Evolutionary conservation across 2,113 vertebrate genomes (phyloP).

Genomic region (Megaleporinus macrocephalus): DNA sequence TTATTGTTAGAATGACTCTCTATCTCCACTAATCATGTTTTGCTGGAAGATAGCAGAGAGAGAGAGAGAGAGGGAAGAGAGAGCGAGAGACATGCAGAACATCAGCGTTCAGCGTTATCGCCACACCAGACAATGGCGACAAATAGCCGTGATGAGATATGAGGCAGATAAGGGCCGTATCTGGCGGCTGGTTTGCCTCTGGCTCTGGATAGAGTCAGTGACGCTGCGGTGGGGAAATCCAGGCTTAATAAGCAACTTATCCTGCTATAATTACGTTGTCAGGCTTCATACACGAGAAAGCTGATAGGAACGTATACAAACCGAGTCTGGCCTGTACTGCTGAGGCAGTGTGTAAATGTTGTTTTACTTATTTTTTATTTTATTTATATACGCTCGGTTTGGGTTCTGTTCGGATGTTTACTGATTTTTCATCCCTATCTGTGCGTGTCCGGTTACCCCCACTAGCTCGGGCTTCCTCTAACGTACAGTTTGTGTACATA

Average conservation of each 20-base stretch:
- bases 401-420: too few species aligned
- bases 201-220: constrained; percentile 16
- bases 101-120: constrained; percentile 34
- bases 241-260: constrained; percentile 30
- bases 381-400: too few species aligned
- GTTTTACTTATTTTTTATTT: too few species aligned
- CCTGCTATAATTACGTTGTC: constrained; percentile 1
- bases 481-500: too few species aligned
- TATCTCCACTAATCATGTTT: constrained; percentile 44
- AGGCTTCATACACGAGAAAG: constrained; percentile 5
- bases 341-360: too few species aligned
- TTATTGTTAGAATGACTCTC: constrained; percentile 38
- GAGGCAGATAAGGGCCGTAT: constrained; percentile 12
- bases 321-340: too few species aligned
- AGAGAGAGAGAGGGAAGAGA: not conserved
- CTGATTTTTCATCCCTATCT: too few species aligned
- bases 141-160: constrained; percentile 41
- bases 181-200: not conserved
- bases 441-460: too few species aligned
- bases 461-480: too few species aligned
- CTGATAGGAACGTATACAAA: not conserved
- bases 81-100: not conserved
- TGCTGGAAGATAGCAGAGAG: constrained; percentile 25
- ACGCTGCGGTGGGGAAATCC: constrained; percentile 25
- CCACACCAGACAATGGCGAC: constrained; percentile 32